Percentiles rank a stretch among this genome's conserved stretches.
These are phyloP conservation scores for Drosophila tristis DNA, from an alignment of 1,140 invertebrate species.

Conservation along the genomic window DNA sequence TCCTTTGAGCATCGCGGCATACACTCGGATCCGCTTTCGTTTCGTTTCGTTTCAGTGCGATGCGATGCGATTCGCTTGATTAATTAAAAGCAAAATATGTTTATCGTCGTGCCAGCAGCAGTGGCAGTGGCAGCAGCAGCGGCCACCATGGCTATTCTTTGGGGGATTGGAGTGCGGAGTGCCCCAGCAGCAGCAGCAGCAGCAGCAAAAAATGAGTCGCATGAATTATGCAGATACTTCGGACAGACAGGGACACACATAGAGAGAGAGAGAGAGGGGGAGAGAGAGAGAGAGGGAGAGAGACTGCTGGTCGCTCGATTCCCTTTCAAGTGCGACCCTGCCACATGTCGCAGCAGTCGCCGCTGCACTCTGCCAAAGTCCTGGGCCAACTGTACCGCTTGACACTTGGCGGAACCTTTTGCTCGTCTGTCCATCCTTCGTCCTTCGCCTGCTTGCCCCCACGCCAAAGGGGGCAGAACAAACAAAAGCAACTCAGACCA, in stretches of 20 bases:
- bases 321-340: slow-evolving; percentile 37
- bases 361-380: too few relatives aligned
- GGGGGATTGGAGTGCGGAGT: slow-evolving; percentile 38
- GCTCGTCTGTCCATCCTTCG: not conserved
- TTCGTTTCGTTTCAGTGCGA: not conserved
- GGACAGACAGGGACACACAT: not conserved
- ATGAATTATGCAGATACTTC: slow-evolving; percentile 60
- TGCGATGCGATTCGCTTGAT: slow-evolving; percentile 41
- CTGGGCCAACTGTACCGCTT: slow-evolving; percentile 45
- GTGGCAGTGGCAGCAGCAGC: slow-evolving; percentile 20
- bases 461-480: slow-evolving; percentile 1
- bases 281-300: not conserved
- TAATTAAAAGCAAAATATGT: slow-evolving; percentile 79
- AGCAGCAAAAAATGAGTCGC: slow-evolving; percentile 37
- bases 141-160: slow-evolving; percentile 35
- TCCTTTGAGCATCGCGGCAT: slow-evolving; percentile 62
- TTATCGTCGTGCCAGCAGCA: slow-evolving; percentile 40
- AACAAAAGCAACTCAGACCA: slow-evolving; percentile 38
- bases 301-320: slow-evolving; percentile 40
- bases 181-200: not conserved
- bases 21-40: slow-evolving; percentile 46
- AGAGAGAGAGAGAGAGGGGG: too few relatives aligned
- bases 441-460: too few relatives aligned
- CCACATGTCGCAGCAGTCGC: slow-evolving; percentile 27
- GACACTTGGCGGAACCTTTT: slow-evolving; percentile 53